Conservation (phyloP, 1,140 invertebrate species). For the Caenorhabditis briggsae region DNA sequence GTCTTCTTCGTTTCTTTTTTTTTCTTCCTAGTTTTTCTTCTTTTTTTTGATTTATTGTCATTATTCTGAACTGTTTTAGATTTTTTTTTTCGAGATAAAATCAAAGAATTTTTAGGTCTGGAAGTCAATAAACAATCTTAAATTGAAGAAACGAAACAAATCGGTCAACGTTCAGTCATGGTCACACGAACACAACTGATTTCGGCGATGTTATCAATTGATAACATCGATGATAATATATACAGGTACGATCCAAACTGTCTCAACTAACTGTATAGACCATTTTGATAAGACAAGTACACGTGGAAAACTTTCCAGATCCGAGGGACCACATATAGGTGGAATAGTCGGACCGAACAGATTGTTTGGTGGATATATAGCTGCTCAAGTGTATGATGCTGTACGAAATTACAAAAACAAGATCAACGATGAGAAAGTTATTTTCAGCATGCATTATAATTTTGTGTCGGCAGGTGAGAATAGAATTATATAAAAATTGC, state of each 20-base stretch:
- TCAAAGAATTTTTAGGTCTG: background rate
- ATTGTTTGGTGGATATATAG: conserved; percentile 32
- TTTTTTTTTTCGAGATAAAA: background rate
- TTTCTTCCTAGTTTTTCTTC: background rate
- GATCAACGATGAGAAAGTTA: conserved; percentile 2
- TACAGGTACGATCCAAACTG: conserved; percentile 15
- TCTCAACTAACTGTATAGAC: background rate
- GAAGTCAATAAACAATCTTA: background rate
- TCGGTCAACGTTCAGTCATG: conserved; percentile 16
- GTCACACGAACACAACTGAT: conserved; percentile 29
- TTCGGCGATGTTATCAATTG: conserved; percentile 51
- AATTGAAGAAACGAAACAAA: background rate
- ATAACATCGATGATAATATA: conserved; percentile 43
- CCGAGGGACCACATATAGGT: conserved; percentile 34
- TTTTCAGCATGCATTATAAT: conserved; percentile 49
- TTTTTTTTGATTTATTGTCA: conserved; percentile 3
- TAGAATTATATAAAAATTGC: too few species aligned
- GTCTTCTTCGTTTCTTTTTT: background rate
- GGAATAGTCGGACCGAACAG: background rate
- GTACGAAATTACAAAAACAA: conserved; percentile 18
- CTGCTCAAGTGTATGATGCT: conserved; percentile 36
- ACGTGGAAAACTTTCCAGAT: background rate
- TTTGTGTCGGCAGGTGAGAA: conserved; percentile 39
- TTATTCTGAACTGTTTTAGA: background rate
- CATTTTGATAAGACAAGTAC: background rate